These are phyloP conservation scores for Paradoxurus hermaphroditus DNA, from an alignment of 2,113 vertebrate genomes.

Conservation along the genomic window DNA sequence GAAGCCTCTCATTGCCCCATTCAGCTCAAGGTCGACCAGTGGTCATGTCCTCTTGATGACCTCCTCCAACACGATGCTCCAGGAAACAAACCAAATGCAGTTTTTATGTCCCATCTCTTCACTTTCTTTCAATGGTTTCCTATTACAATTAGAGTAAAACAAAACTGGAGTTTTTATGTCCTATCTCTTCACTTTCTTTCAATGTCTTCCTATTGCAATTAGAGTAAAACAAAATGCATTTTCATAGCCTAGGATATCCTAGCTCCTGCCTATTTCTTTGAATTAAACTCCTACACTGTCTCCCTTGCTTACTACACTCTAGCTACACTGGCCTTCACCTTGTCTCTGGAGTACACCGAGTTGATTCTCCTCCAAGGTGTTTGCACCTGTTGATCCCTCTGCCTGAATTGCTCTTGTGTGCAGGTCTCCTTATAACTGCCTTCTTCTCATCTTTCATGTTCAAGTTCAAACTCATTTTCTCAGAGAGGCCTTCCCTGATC, in stretches of 20 bases:
- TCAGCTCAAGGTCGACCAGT: not conserved
- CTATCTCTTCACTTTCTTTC: not conserved
- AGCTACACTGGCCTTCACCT: not conserved
- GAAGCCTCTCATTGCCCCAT: not conserved
- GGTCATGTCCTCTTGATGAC: not conserved
- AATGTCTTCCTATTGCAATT: not conserved
- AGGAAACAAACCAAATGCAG: not conserved
- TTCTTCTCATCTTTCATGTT: not conserved
- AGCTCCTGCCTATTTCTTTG: not conserved
- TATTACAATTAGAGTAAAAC: not conserved
- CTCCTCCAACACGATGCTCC: not conserved
- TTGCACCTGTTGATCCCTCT: not conserved
- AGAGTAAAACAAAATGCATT: not conserved
- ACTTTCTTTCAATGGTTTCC: not conserved
- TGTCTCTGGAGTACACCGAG: not conserved
- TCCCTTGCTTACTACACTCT: not conserved
- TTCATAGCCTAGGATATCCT: not conserved
- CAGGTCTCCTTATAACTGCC: fast-evolving
- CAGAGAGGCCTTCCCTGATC: not conserved
- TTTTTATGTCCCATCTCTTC: not conserved
- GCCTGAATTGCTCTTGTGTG: fast-evolving
- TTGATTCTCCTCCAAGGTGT: not conserved
- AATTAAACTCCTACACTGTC: not conserved
- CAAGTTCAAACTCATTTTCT: not conserved
- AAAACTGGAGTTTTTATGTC: not conserved